These are phyloP conservation scores for Malacoraja senta DNA, from an alignment of 2,797 vertebrate species.

Conservation along the genomic window DNA sequence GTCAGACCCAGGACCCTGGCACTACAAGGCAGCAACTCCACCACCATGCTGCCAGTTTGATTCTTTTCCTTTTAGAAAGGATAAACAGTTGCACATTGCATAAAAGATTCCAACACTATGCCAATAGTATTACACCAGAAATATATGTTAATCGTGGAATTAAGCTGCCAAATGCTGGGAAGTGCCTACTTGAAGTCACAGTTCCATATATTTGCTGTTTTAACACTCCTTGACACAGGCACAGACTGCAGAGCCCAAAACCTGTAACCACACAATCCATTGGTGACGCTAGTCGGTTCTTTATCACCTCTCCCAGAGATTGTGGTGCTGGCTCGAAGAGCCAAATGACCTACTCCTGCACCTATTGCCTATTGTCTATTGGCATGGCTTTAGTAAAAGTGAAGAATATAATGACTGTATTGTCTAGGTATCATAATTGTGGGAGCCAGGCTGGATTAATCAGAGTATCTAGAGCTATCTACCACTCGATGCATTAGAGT, in stretches of 20 bases:
- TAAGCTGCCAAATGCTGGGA: not conserved
- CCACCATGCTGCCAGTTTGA: too few species aligned
- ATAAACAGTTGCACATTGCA: not conserved
- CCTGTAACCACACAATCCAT: not conserved
- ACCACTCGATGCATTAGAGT: not conserved
- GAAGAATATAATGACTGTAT: not conserved
- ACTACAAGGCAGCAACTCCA: too few species aligned
- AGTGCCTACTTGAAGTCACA: not conserved
- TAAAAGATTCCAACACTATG: not conserved
- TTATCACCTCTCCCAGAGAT: not conserved
- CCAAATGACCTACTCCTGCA: too few species aligned
- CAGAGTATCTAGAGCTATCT: not conserved
- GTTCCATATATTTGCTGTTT: not conserved
- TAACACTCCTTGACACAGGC: not conserved
- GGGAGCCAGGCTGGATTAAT: too few species aligned
- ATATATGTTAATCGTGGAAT: not conserved
- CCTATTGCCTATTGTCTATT: not conserved
- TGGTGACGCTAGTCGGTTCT: not conserved
- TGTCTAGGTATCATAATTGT: not conserved
- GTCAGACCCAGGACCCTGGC: too few species aligned
- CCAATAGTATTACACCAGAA: not conserved
- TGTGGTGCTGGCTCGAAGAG: too few species aligned
- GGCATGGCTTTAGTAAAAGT: not conserved
- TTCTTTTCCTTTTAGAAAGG: too few species aligned
- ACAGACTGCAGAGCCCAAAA: not conserved